Conservation (phyloP, 2,888 invertebrate genomes). For the Netelia fuscicornis region DNA sequence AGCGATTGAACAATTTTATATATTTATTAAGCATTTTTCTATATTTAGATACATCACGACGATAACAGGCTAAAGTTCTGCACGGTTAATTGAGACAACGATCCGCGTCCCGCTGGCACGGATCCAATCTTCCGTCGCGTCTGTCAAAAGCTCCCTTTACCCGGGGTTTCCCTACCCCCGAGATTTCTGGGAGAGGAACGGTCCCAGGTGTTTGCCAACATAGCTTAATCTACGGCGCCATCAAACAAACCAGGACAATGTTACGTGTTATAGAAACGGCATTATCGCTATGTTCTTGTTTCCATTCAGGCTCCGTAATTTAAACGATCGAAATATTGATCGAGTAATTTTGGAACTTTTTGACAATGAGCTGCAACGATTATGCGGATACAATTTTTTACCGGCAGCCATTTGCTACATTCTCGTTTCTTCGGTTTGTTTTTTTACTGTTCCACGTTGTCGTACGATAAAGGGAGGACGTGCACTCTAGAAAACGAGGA, state of each 20-base stretch:
- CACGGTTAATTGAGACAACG: conserved; percentile 52
- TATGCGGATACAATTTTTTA: background rate
- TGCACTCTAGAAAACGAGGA: conserved; percentile 61
- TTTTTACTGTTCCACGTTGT: background rate
- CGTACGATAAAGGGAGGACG: conserved; percentile 27
- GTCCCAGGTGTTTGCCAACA: conserved; percentile 77
- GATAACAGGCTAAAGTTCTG: conserved; percentile 27
- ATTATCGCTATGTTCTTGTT: conserved; percentile 66
- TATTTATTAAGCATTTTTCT: background rate
- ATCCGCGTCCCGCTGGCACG: conserved; percentile 64
- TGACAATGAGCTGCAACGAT: background rate
- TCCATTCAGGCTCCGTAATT: conserved; percentile 44
- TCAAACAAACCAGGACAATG: conserved; percentile 72
- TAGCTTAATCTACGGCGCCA: conserved; percentile 75
- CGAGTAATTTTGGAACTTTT: background rate
- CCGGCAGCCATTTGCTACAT: background rate
- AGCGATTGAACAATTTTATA: no score
- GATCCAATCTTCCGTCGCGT: conserved; percentile 72
- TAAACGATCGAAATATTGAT: conserved; percentile 46
- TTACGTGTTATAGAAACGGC: conserved; percentile 44
- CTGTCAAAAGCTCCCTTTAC: conserved; percentile 37
- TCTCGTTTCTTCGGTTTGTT: background rate
- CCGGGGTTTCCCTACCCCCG: conserved; percentile 1
- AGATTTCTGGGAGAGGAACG: conserved; percentile 67
- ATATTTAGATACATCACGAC: conserved; percentile 25